Conservation (phyloP, 2,113 vertebrate species). For the Pithys albifrons region DNA sequence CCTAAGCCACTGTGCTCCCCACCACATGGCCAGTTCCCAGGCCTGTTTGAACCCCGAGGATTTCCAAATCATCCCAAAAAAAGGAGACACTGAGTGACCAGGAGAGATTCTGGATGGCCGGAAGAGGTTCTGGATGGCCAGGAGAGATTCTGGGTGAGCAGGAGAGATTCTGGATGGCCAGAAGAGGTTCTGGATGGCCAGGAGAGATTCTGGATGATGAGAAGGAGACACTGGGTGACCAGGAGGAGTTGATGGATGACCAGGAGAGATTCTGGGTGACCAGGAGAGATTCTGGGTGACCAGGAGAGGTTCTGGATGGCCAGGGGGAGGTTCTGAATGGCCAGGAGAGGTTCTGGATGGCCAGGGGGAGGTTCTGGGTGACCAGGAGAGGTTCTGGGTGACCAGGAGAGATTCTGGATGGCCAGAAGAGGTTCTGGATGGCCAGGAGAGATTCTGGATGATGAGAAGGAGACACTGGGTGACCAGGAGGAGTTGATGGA, state of each 20-base stretch:
- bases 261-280: neutral
- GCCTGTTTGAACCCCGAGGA: neutral
- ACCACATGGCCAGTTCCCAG: rapidly evolving
- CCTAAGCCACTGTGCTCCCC: neutral
- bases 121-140: neutral
- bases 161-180: neutral
- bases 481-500: neutral
- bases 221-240: neutral
- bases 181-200: neutral
- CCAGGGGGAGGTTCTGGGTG: neutral
- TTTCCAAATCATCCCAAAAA: neutral
- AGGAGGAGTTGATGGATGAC: neutral
- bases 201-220: neutral
- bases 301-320: neutral
- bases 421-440: neutral
- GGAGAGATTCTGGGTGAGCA: neutral
- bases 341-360: no score
- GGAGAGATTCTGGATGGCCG: no score
- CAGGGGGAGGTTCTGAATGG: no score
- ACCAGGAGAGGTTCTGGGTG: neutral
- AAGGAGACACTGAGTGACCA: neutral
- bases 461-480: neutral
- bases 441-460: neutral
- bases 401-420: neutral
- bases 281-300: neutral